phyloP scores from a whole-genome alignment of 2,113 vertebrate species.

The Canis aureus region DNA sequence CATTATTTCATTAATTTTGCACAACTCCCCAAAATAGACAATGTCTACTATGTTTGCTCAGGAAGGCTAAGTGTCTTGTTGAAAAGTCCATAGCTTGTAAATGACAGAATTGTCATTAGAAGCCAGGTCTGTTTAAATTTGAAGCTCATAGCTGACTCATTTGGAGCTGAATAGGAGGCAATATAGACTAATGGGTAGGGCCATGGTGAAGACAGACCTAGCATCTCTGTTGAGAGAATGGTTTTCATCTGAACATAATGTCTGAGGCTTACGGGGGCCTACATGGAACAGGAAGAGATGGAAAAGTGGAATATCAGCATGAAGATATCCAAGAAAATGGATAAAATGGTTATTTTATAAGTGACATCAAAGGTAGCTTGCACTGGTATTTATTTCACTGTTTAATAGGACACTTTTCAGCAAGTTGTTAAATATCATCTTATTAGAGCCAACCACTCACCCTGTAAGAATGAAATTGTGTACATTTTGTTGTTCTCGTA shows the following conservation, averaged over 20 bases:
- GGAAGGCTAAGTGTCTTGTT: background rate
- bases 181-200: background rate
- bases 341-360: conserved; percentile 34
- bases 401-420: background rate
- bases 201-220: background rate
- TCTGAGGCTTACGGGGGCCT: background rate
- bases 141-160: background rate
- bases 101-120: background rate
- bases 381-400: conserved; percentile 27
- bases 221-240: background rate
- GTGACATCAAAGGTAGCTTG: background rate
- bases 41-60: no score
- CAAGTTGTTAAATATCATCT: conserved; percentile 45
- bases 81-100: background rate
- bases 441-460: conserved; percentile 21
- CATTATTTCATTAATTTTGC: background rate
- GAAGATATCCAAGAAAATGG: background rate
- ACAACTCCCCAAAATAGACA: background rate
- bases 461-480: conserved; percentile 27
- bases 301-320: background rate
- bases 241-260: background rate
- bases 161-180: background rate
- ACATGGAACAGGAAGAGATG: background rate
- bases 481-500: conserved; percentile 41
- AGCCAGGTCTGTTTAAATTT: background rate